Evolutionary conservation across 2,113 vertebrate species (phyloP).

Genomic region (Camelus bactrianus): DNA sequence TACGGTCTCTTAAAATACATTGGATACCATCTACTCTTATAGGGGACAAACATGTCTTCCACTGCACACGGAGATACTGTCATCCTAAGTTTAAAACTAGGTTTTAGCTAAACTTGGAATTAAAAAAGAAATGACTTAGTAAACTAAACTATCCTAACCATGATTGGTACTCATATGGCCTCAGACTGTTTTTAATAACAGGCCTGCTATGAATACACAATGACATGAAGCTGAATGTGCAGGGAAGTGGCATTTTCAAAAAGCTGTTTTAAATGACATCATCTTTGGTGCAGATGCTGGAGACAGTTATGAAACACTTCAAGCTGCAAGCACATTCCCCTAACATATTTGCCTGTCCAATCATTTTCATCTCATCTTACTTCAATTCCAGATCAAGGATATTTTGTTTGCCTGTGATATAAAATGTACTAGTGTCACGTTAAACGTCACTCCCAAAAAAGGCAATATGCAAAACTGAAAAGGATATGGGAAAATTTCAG

Average conservation of each 20-base stretch:
- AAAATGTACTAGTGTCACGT: background rate
- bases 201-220: constrained; percentile 24
- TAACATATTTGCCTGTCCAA: background rate
- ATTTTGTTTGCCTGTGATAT: background rate
- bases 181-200: constrained; percentile 49
- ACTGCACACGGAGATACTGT: background rate
- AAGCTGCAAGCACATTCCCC: background rate
- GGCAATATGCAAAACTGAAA: background rate
- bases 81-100: constrained; percentile 9
- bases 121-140: constrained; percentile 1
- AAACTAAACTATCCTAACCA: constrained; percentile 41
- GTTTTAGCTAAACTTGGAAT: constrained; percentile 37
- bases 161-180: constrained; percentile 37
- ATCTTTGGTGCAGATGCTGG: constrained; percentile 42
- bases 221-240: constrained; percentile 35
- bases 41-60: background rate
- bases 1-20: background rate
- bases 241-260: constrained; percentile 59
- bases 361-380: background rate
- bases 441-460: background rate
- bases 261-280: constrained; percentile 64
- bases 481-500: background rate
- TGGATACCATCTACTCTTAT: background rate
- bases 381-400: background rate
- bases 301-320: constrained; percentile 38